Evolutionary conservation across 2,113 vertebrate species (phyloP).

Genomic region (Narcine bancroftii): DNA sequence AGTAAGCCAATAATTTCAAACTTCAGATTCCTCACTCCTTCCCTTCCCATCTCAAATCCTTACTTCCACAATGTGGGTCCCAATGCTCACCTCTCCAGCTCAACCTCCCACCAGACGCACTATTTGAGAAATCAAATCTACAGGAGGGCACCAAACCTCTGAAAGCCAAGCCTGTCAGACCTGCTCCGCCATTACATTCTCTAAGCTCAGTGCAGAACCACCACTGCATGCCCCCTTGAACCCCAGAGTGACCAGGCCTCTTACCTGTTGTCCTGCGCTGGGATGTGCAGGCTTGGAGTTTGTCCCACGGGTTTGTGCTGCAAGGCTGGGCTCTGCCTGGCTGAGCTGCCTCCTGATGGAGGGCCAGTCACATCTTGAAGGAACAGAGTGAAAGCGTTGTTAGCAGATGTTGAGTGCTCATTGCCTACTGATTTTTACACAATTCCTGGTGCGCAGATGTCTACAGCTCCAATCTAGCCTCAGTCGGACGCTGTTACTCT

Average conservation of each 20-base stretch:
- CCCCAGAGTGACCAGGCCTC: conserved; percentile 1
- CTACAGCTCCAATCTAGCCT: not conserved
- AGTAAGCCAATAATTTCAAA: not conserved
- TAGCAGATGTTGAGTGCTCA: no score
- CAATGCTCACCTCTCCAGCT: no score
- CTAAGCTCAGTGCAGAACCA: no score
- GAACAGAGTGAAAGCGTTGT: conserved; percentile 38
- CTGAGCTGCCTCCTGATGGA: conserved; percentile 82
- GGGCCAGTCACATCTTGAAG: conserved; percentile 73
- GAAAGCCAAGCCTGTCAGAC: not conserved
- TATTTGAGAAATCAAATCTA: not conserved
- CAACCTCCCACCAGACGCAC: not conserved
- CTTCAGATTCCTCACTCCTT: no score
- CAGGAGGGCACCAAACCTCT: not conserved
- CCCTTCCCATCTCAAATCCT: not conserved
- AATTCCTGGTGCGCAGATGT: not conserved
- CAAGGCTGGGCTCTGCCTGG: conserved; percentile 79
- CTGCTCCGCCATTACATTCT: not conserved
- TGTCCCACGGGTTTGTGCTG: conserved; percentile 74
- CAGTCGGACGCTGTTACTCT: not conserved
- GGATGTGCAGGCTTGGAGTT: conserved; percentile 46
- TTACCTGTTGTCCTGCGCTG: not conserved
- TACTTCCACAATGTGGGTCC: not conserved
- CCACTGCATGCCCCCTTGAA: not conserved
- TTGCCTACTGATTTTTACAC: not conserved